Conservation (phyloP, 2,888 invertebrate genomes). For the Aricia artaxerxes region DNA sequence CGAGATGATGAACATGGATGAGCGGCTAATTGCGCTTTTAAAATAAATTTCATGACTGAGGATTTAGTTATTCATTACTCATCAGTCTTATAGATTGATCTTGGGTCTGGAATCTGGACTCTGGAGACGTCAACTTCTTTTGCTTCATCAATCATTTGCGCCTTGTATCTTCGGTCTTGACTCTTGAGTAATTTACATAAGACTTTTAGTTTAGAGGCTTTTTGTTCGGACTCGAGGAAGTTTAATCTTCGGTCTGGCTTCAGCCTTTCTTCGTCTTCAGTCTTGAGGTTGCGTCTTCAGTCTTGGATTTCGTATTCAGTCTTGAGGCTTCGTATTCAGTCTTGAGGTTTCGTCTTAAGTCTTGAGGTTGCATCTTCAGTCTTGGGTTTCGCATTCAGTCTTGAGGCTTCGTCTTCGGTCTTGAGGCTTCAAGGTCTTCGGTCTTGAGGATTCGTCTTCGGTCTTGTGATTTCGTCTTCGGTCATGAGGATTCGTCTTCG, state of each 20-base stretch:
- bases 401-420: not conserved
- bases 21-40: too few relatives aligned
- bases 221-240: slow-evolving; percentile 31
- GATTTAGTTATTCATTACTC: too few relatives aligned
- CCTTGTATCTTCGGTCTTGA: too few relatives aligned
- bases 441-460: not conserved
- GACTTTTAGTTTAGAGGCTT: slow-evolving; percentile 34
- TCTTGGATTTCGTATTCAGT: not conserved
- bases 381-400: not conserved
- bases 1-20: too few relatives aligned
- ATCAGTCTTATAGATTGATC: too few relatives aligned
- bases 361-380: not conserved
- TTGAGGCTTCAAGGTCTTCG: not conserved
- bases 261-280: not conserved
- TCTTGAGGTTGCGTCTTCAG: not conserved
- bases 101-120: too few relatives aligned
- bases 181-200: too few relatives aligned
- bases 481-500: not conserved
- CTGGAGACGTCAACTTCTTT: not conserved
- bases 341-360: not conserved
- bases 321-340: not conserved
- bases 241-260: not conserved
- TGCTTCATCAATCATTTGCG: not conserved
- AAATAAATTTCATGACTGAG: too few relatives aligned
- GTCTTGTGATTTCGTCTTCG: not conserved